These are phyloP conservation scores for Ectropis grisescens DNA, from an alignment of 1,140 invertebrate species.

Conservation along the genomic window DNA sequence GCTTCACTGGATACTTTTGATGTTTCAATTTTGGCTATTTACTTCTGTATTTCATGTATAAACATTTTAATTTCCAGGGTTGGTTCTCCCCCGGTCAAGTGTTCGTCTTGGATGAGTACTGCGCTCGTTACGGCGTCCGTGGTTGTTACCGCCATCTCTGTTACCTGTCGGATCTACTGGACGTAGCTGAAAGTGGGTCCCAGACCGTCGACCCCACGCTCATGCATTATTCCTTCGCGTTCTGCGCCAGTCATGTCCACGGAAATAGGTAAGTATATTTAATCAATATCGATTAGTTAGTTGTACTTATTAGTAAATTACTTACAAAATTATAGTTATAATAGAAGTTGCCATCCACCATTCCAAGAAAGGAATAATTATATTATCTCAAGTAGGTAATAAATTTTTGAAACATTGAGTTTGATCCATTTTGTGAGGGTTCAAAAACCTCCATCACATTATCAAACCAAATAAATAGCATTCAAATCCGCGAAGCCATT, in stretches of 20 bases:
- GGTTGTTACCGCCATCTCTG: slow-evolving; percentile 97
- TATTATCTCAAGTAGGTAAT: too few species aligned
- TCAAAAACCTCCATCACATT: too few species aligned
- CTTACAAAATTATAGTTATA: slow-evolving; percentile 1
- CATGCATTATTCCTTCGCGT: slow-evolving; percentile 99
- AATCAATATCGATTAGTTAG: slow-evolving; percentile 1
- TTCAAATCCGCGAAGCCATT: too few species aligned
- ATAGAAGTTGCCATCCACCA: slow-evolving; percentile 4
- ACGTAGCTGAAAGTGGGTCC: slow-evolving; percentile 91
- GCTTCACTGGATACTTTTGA: too few species aligned
- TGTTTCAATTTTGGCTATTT: too few species aligned
- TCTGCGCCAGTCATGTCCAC: slow-evolving; percentile 98
- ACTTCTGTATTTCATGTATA: too few species aligned
- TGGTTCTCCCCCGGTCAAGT: slow-evolving; percentile 99
- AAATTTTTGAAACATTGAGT: too few species aligned
- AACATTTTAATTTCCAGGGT: too few species aligned
- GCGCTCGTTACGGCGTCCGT: slow-evolving; percentile 95
- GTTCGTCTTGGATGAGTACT: slow-evolving; percentile 98
- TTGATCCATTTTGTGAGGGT: too few species aligned
- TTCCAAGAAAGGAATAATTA: too few species aligned
- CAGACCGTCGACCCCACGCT: slow-evolving; percentile 98
- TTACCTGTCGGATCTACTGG: slow-evolving; percentile 95
- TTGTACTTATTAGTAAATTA: slow-evolving; percentile 1
- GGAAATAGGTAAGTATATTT: slow-evolving; percentile 86
- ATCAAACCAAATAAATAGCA: too few species aligned